phyloP scores from a whole-genome alignment of 1,140 invertebrate species.

The Achatina immaculata region DNA sequence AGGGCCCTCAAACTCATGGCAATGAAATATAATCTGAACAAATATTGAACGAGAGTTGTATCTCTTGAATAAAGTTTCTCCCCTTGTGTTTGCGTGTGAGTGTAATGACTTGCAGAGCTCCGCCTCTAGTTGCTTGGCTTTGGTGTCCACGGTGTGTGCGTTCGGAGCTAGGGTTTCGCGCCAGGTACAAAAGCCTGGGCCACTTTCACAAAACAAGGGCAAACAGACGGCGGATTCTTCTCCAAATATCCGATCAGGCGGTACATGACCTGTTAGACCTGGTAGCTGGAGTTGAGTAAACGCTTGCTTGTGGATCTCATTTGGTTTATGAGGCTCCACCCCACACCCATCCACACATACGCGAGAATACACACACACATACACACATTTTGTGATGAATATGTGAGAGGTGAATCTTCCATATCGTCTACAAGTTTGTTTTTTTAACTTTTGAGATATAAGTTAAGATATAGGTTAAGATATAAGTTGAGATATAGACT shows the following conservation, averaged over 20 bases:
- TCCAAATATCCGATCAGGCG: not conserved
- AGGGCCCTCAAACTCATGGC: not conserved
- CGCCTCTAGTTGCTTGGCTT: not conserved
- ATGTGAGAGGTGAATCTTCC: too few relatives aligned
- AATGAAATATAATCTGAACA: constrained; percentile 24
- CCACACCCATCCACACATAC: too few relatives aligned
- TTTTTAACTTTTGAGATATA: too few relatives aligned
- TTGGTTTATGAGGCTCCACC: too few relatives aligned
- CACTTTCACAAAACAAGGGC: not conserved
- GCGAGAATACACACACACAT: too few relatives aligned
- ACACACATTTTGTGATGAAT: too few relatives aligned
- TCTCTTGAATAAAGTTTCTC: constrained; percentile 22
- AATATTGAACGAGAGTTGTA: constrained; percentile 33
- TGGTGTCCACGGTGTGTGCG: not conserved
- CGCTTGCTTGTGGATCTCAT: too few relatives aligned
- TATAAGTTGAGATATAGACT: too few relatives aligned
- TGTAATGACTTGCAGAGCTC: not conserved
- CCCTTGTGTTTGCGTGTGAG: constrained; percentile 17
- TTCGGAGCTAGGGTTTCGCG: not conserved
- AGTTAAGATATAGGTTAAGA: too few relatives aligned
- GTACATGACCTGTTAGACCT: not conserved
- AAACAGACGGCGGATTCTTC: not conserved
- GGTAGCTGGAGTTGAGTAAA: too few relatives aligned
- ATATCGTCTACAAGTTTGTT: too few relatives aligned
- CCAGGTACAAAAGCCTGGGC: not conserved